Base-by-base conservation (phyloP, 2,797 vertebrate species). In the Eurystomus glaucurus region DNA sequence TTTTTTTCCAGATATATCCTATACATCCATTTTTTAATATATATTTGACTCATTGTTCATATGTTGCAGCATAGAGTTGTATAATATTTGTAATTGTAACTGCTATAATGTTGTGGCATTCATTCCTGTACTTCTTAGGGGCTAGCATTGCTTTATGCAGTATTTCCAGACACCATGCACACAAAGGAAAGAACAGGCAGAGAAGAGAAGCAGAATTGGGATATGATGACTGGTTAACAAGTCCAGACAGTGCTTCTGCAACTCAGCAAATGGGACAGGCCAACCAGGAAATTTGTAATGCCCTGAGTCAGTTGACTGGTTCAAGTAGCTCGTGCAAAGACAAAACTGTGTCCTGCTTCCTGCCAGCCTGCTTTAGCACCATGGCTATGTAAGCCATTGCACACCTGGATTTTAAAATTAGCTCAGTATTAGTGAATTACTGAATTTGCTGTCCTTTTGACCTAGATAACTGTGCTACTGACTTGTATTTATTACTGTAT, bases 331-430 rank as follows among this genome's bases (percentile, higher is more conserved):
- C 6, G 0, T 54, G 35, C 1, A 1, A 55, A 45, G 26, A 11
- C 0, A 0, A 25, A 0, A 0, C 25, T 17, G 11, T 19, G 28
- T 9, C 11, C 2, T 1, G 0, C 6, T 28, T 37, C 33, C n/a
- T n/a, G 23, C 23, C 45, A 72, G 48, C 45, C 62, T 35, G 14
- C 29, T 48, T 55, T 14, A 1, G 5, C 29, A 11, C 14, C 1
- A 0, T 8, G 14, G 7, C 6, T 28, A 2, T 5, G 12, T 10
- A 31, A 81, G 11, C 11, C 15, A 8, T 2, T 37, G 48, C n/a
- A 51, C 16, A 39, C 9, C 18, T 23, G 39, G 35, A 13, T 37
- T 37, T 19, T 17, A 17, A 25, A 2, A 45, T 33, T 15, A 68
- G 22, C 2, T 19, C 29, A 23, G 8, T 8, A 15, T 15, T 33